A percentile compares a stretch with the other conserved stretches of the same genome.
Evolutionary conservation across 2,888 invertebrate genomes (phyloP).

Genomic region (Cataglyphis rosenhaueri): DNA sequence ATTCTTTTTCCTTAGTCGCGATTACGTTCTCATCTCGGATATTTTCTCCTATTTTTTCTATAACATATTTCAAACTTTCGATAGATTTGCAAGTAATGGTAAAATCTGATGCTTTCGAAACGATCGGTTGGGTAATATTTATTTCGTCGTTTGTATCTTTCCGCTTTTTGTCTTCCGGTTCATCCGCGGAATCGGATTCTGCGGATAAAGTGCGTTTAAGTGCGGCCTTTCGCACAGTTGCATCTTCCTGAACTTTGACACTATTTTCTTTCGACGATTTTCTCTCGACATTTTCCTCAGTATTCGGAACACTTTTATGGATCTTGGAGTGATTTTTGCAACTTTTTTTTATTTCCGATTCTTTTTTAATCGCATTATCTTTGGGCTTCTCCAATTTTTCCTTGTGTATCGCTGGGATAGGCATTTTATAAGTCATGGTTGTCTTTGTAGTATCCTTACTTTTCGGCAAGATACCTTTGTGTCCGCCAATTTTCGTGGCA

Average conservation of each 20-base stretch:
- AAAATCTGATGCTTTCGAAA: slow-evolving; percentile 53
- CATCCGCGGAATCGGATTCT: slow-evolving; percentile 56
- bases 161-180: slow-evolving; percentile 72
- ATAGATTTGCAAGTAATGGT: slow-evolving; percentile 80
- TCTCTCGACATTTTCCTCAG: slow-evolving; percentile 59
- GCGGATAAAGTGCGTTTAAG: slow-evolving; percentile 65
- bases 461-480: slow-evolving; percentile 83
- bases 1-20: slow-evolving; percentile 37
- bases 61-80: slow-evolving; percentile 79
- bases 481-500: slow-evolving; percentile 82
- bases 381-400: slow-evolving; percentile 78
- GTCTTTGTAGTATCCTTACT: slow-evolving; percentile 83
- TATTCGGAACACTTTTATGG: slow-evolving; percentile 55
- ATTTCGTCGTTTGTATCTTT: slow-evolving; percentile 63
- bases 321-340: slow-evolving; percentile 65
- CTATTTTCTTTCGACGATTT: slow-evolving; percentile 41
- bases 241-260: slow-evolving; percentile 30
- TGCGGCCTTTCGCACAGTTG: slow-evolving; percentile 62
- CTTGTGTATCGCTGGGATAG: slow-evolving; percentile 83
- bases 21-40: slow-evolving; percentile 29
- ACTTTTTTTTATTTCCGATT: slow-evolving; percentile 69
- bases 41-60: slow-evolving; percentile 78
- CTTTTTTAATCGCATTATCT: slow-evolving; percentile 68
- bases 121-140: slow-evolving; percentile 12
- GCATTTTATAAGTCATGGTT: slow-evolving; percentile 84